Percentiles rank a stretch among this genome's conserved stretches.
Evolutionary conservation across 2,888 invertebrate species (phyloP).

Genomic region (Trachelus tabidus): DNA sequence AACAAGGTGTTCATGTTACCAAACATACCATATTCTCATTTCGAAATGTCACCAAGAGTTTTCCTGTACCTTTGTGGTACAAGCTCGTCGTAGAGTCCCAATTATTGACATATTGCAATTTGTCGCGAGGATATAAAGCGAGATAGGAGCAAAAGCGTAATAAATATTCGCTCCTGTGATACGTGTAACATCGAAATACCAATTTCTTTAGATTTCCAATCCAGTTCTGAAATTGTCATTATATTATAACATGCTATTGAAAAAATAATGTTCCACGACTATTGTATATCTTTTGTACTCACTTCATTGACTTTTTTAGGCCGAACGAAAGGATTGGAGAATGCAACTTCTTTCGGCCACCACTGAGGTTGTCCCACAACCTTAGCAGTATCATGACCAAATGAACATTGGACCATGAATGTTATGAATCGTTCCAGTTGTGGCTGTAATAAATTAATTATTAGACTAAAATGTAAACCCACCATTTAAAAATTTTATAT

Average conservation of each 20-base stretch:
- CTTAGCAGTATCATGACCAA: constrained; percentile 73
- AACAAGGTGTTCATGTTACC: neutral
- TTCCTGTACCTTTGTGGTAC: constrained; percentile 74
- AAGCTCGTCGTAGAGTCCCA: constrained; percentile 80
- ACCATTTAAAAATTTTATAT: neutral
- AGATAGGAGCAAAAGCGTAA: constrained; percentile 78
- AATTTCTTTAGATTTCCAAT: constrained; percentile 73
- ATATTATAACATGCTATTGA: neutral
- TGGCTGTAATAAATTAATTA: constrained; percentile 37
- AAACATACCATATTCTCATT: constrained; percentile 77
- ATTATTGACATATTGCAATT: constrained; percentile 77
- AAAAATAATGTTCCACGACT: neutral
- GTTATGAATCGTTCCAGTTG: constrained; percentile 79
- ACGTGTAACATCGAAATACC: constrained; percentile 77
- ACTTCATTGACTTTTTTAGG: constrained; percentile 68
- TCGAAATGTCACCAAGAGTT: constrained; percentile 78
- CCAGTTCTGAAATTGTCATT: constrained; percentile 68
- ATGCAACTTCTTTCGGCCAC: constrained; percentile 77
- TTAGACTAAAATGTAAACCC: constrained; percentile 1
- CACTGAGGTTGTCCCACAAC: constrained; percentile 73
- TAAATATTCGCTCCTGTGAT: constrained; percentile 78
- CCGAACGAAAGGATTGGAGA: constrained; percentile 74
- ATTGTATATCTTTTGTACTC: constrained; percentile 37
- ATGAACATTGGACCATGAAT: constrained; percentile 81
- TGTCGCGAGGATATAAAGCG: constrained; percentile 73